phyloP scores from a whole-genome alignment of 2,888 invertebrate genomes.

The Eueremaeus valkanovi region DNA sequence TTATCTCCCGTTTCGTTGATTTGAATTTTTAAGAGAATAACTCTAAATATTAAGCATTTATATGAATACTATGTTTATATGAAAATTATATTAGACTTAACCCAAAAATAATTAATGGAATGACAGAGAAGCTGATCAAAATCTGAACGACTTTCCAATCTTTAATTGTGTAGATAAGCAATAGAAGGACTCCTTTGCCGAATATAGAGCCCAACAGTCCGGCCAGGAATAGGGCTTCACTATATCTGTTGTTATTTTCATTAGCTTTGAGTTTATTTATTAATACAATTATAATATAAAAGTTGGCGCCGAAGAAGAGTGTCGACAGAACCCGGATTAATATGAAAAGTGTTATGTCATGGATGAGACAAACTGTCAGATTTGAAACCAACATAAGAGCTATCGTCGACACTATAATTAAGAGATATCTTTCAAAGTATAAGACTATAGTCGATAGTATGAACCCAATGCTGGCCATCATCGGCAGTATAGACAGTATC shows the following conservation, averaged over 20 bases:
- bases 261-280: not conserved
- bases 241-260: not conserved
- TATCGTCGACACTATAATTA: not conserved
- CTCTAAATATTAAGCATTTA: not conserved
- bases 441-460: not conserved
- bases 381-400: not conserved
- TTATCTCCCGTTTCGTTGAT: not conserved
- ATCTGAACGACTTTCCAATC: conserved; percentile 20
- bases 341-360: not conserved
- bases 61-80: too few relatives aligned
- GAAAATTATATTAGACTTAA: not conserved
- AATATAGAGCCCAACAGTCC: not conserved
- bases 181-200: not conserved
- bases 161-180: not conserved
- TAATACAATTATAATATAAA: not conserved
- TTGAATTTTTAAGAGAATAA: not conserved
- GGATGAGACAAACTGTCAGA: not conserved
- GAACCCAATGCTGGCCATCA: not conserved
- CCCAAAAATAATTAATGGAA: not conserved
- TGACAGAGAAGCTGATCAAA: not conserved
- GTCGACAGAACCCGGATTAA: not conserved
- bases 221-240: not conserved
- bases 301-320: not conserved
- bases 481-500: not conserved
- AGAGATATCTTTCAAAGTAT: not conserved